Evolutionary conservation across 2,113 vertebrate genomes (phyloP).

Genomic region (Grammomys surdaster): DNA sequence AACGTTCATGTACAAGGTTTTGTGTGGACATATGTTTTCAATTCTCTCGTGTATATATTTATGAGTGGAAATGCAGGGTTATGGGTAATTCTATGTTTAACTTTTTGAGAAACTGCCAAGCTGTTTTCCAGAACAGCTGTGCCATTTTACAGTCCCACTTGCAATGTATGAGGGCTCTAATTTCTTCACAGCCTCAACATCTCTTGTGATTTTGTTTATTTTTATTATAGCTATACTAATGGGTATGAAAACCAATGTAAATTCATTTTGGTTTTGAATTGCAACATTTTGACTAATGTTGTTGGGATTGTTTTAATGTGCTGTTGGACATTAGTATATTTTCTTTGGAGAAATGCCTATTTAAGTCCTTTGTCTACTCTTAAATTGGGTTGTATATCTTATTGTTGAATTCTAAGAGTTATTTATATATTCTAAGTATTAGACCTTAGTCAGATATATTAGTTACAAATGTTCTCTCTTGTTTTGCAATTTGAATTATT

Average conservation of each 20-base stretch:
- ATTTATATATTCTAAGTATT: slow-evolving; percentile 4
- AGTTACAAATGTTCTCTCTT: neutral
- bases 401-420: slow-evolving; percentile 49
- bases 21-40: slow-evolving; percentile 54
- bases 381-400: slow-evolving; percentile 40
- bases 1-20: slow-evolving; percentile 41
- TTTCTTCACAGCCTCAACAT: slow-evolving; percentile 36
- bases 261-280: slow-evolving; percentile 56
- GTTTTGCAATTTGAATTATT: neutral
- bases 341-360: slow-evolving; percentile 47
- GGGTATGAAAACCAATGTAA: slow-evolving; percentile 12
- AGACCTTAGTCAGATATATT: neutral
- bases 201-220: slow-evolving; percentile 54
- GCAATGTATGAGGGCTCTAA: neutral
- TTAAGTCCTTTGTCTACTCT: slow-evolving; percentile 34
- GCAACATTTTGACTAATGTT: slow-evolving; percentile 14
- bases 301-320: slow-evolving; percentile 3
- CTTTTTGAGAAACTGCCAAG: slow-evolving; percentile 59
- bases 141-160: slow-evolving; percentile 7
- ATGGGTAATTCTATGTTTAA: slow-evolving; percentile 61
- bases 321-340: neutral
- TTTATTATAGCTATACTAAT: neutral
- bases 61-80: slow-evolving; percentile 44
- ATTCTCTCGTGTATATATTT: slow-evolving; percentile 24
- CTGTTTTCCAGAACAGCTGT: slow-evolving; percentile 54